phyloP scores from a whole-genome alignment of 2,113 vertebrate genomes.

The Grammomys surdaster region DNA sequence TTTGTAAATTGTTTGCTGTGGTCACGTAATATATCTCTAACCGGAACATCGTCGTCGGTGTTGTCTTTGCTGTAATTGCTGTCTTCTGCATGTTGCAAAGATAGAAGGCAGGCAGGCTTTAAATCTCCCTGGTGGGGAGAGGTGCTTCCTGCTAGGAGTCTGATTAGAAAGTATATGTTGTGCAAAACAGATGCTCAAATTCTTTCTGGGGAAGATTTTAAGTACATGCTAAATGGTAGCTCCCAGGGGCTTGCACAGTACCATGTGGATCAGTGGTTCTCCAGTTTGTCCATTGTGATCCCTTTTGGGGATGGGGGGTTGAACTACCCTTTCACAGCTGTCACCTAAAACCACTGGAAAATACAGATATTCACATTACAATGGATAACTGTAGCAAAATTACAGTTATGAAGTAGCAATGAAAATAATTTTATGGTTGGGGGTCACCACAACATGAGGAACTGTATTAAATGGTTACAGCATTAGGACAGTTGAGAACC shows the following conservation, averaged over 20 bases:
- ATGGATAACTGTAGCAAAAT: neutral
- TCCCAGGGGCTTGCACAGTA: neutral
- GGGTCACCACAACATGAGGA: neutral
- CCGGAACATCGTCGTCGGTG: slow-evolving; percentile 24
- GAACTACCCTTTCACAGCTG: neutral
- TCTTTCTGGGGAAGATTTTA: neutral
- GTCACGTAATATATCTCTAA: slow-evolving; percentile 49
- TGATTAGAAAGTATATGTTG: slow-evolving; percentile 69
- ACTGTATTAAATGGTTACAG: neutral
- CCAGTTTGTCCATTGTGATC: neutral
- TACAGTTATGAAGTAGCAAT: neutral
- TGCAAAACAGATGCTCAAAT: slow-evolving; percentile 40
- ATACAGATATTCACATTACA: neutral
- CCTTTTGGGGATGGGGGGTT: neutral
- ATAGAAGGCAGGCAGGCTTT: slow-evolving; percentile 63
- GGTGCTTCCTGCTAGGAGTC: slow-evolving; percentile 51
- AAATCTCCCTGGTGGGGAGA: slow-evolving; percentile 58
- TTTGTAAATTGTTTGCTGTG: slow-evolving; percentile 60
- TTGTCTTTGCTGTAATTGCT: slow-evolving; percentile 57
- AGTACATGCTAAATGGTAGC: neutral
- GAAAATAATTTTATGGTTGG: neutral
- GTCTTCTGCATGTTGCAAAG: slow-evolving; percentile 61
- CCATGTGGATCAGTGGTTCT: neutral
- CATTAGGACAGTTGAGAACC: neutral
- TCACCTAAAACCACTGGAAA: neutral